A percentile compares a stretch with the other conserved stretches of the same genome.
phyloP scores from a whole-genome alignment of 2,888 invertebrate species.

The Heliconius sara region DNA sequence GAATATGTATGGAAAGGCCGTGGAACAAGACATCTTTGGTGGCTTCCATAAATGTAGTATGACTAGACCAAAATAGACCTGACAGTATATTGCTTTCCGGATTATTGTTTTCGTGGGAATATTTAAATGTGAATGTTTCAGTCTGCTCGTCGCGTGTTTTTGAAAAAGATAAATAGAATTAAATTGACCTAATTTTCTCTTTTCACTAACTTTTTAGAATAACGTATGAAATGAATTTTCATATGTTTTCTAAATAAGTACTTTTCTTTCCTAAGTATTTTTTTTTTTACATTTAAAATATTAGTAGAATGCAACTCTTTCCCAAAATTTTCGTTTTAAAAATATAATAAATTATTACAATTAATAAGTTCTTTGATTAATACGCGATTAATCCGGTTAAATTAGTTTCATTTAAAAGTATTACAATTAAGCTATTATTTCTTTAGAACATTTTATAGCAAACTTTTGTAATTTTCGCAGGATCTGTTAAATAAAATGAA shows the following conservation, averaged over 20 bases:
- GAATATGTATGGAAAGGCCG: slow-evolving; percentile 63
- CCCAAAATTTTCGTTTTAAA: not conserved
- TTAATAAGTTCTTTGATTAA: no score
- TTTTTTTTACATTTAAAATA: no score
- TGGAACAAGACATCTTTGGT: slow-evolving; percentile 42
- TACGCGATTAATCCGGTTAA: no score
- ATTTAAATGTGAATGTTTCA: not conserved
- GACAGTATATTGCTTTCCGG: slow-evolving; percentile 21
- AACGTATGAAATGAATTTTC: no score
- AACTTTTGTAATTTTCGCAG: not conserved
- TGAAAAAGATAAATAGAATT: not conserved
- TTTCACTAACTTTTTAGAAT: no score
- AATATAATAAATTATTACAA: not conserved
- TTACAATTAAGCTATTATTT: not conserved
- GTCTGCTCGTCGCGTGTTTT: not conserved
- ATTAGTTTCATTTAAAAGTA: no score
- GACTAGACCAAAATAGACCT: slow-evolving; percentile 30
- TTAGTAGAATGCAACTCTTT: not conserved
- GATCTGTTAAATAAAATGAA: not conserved
- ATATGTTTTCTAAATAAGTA: no score
- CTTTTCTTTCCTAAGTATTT: no score
- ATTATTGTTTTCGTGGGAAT: slow-evolving; percentile 21
- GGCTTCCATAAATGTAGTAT: slow-evolving; percentile 37
- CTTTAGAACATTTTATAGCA: not conserved
- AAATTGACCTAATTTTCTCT: no score